Percentiles rank a stretch among this genome's conserved stretches.
Evolutionary conservation across 1,140 invertebrate species (phyloP).

Genomic region (Aphaenogaster floridana): DNA sequence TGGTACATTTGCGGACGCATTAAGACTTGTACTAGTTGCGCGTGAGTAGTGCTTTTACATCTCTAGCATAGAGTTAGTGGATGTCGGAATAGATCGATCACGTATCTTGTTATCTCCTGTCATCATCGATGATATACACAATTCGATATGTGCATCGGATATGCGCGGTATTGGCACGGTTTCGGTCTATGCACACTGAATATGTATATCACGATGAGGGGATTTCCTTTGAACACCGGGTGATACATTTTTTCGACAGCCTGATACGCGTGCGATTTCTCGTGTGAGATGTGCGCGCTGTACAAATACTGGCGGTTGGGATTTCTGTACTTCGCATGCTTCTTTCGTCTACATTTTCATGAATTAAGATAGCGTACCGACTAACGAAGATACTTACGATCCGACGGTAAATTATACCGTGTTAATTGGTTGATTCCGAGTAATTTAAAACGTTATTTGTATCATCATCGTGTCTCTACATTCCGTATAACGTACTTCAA

Average conservation of each 20-base stretch:
- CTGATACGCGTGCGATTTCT: neutral
- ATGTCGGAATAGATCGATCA: conserved; percentile 59
- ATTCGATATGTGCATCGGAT: neutral
- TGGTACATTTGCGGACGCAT: conserved; percentile 18
- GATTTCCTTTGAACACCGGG: neutral
- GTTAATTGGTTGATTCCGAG: neutral
- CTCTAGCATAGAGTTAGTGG: conserved; percentile 63
- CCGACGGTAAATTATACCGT: neutral
- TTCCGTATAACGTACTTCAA: neutral
- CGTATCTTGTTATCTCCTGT: conserved; percentile 25
- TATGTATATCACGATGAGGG: neutral
- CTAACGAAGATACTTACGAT: conserved; percentile 1
- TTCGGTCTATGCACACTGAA: neutral
- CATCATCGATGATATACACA: conserved; percentile 48
- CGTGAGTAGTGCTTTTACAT: conserved; percentile 61
- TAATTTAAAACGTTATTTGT: neutral
- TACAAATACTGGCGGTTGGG: neutral
- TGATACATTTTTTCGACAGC: conserved; percentile 3
- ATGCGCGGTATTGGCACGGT: neutral
- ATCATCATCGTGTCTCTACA: conserved; percentile 3
- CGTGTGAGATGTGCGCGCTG: neutral
- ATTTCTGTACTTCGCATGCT: neutral
- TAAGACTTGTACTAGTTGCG: conserved; percentile 41
- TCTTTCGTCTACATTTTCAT: conserved; percentile 23
- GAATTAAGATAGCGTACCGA: conserved; percentile 28